Evolutionary conservation across 1,140 invertebrate species (phyloP).

Genomic region (Bicyclus anynana): DNA sequence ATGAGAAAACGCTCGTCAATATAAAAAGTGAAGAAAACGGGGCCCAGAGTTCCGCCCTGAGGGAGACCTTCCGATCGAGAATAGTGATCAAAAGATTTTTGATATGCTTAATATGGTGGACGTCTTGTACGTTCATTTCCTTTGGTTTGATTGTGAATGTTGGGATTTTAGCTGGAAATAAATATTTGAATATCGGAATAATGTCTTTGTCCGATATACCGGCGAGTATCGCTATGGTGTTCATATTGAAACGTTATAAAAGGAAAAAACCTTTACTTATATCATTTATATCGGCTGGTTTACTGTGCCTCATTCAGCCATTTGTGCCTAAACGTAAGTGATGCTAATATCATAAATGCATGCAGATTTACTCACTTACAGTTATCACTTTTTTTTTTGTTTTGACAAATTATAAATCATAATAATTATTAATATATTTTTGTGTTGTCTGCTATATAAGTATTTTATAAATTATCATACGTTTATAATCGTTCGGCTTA

Average conservation of each 20-base stretch:
- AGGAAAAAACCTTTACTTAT: slow-evolving; percentile 44
- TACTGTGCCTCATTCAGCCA: slow-evolving; percentile 42
- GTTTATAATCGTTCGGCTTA: too few relatives aligned
- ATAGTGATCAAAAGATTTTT: slow-evolving; percentile 52
- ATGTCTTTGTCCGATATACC: slow-evolving; percentile 83
- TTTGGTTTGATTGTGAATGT: slow-evolving; percentile 89
- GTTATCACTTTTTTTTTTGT: too few relatives aligned
- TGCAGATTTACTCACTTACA: too few relatives aligned
- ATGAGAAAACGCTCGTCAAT: slow-evolving; percentile 30
- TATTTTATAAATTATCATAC: too few relatives aligned
- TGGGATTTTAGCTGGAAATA: slow-evolving; percentile 82
- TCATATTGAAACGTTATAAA: slow-evolving; percentile 40
- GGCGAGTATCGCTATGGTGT: slow-evolving; percentile 79
- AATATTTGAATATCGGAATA: slow-evolving; percentile 83
- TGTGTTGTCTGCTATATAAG: too few relatives aligned
- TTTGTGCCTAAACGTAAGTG: slow-evolving; percentile 45
- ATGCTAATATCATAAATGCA: background rate
- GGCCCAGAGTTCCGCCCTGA: slow-evolving; percentile 20
- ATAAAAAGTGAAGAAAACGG: slow-evolving; percentile 35
- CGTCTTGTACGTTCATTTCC: slow-evolving; percentile 84
- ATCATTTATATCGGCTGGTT: slow-evolving; percentile 40
- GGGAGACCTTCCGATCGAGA: slow-evolving; percentile 38
- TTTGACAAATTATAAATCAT: too few relatives aligned
- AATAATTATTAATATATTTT: too few relatives aligned
- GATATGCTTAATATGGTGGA: slow-evolving; percentile 83